Conservation (phyloP, 2,797 vertebrate species). For the Ctenopoma kingsleyae region DNA sequence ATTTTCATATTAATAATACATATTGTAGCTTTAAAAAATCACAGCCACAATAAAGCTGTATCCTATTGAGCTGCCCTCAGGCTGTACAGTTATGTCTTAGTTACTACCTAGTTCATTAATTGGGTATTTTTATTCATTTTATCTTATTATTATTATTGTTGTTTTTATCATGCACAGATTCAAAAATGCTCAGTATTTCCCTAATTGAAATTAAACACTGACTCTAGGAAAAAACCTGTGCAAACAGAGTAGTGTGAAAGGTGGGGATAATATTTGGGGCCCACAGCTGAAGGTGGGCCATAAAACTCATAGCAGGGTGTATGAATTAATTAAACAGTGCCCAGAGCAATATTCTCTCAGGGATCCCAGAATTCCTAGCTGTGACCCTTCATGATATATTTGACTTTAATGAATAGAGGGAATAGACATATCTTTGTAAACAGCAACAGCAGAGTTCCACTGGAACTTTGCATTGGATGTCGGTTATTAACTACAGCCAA, state of each 20-base stretch:
- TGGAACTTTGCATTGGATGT: slow-evolving; percentile 16
- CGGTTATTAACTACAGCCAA: slow-evolving; percentile 25
- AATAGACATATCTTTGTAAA: slow-evolving; percentile 61
- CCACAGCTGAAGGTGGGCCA: slow-evolving; percentile 66
- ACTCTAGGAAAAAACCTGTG: slow-evolving; percentile 45
- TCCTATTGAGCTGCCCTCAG: slow-evolving; percentile 41
- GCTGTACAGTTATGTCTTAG: slow-evolving; percentile 12
- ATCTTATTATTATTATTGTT: background rate
- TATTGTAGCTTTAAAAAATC: slow-evolving; percentile 24
- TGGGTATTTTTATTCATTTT: background rate
- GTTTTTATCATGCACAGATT: slow-evolving; percentile 35
- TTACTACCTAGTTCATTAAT: background rate
- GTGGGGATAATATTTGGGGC: slow-evolving; percentile 64
- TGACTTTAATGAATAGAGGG: slow-evolving; percentile 75
- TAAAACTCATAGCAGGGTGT: slow-evolving; percentile 74
- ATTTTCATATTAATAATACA: slow-evolving; percentile 55
- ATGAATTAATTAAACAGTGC: slow-evolving; percentile 79
- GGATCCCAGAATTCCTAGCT: slow-evolving; percentile 65
- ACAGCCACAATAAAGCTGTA: slow-evolving; percentile 28
- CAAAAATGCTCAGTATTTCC: slow-evolving; percentile 26
- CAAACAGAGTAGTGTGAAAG: slow-evolving; percentile 56
- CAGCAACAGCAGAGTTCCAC: slow-evolving; percentile 22
- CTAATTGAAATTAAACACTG: slow-evolving; percentile 69
- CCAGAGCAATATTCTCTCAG: slow-evolving; percentile 74
- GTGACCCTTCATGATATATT: slow-evolving; percentile 62